Evolutionary conservation across 2,888 invertebrate species (phyloP).

Genomic region (Itoplectis maculator): DNA sequence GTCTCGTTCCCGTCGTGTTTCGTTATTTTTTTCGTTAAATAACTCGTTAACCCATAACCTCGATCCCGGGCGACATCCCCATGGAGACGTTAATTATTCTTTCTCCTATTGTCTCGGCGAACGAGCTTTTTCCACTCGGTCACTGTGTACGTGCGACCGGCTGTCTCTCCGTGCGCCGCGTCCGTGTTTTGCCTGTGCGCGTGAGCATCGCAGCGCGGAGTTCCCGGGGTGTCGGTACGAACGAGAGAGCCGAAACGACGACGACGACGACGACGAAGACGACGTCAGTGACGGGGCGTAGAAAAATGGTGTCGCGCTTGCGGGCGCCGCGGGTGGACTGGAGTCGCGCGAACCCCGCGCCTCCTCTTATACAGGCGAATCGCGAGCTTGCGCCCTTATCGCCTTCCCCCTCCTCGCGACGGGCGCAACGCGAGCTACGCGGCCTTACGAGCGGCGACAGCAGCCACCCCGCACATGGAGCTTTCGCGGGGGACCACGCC

Average conservation of each 20-base stretch:
- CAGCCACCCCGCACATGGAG: constrained; percentile 16
- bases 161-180: not conserved
- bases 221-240: not conserved
- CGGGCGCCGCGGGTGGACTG: constrained; percentile 78
- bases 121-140: constrained; percentile 20
- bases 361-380: constrained; percentile 66
- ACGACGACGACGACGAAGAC: constrained; percentile 55
- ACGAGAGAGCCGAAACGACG: constrained; percentile 61
- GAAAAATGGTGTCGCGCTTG: constrained; percentile 44
- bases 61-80: constrained; percentile 21
- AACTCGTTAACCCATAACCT: constrained; percentile 3
- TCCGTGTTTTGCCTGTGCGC: not conserved
- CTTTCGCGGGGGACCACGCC: not conserved
- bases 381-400: constrained; percentile 67
- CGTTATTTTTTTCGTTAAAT: constrained; percentile 13
- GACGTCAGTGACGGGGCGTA: constrained; percentile 15
- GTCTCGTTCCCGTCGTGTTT: constrained; percentile 12
- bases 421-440: constrained; percentile 9
- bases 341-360: constrained; percentile 71
- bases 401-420: constrained; percentile 46
- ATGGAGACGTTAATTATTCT: constrained; percentile 32
- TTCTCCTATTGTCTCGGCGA: constrained; percentile 29
- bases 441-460: too few species aligned
- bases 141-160: not conserved
- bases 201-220: not conserved